Conservation (phyloP, 2,888 invertebrate genomes). For the Ormyrus nitidulus region DNA sequence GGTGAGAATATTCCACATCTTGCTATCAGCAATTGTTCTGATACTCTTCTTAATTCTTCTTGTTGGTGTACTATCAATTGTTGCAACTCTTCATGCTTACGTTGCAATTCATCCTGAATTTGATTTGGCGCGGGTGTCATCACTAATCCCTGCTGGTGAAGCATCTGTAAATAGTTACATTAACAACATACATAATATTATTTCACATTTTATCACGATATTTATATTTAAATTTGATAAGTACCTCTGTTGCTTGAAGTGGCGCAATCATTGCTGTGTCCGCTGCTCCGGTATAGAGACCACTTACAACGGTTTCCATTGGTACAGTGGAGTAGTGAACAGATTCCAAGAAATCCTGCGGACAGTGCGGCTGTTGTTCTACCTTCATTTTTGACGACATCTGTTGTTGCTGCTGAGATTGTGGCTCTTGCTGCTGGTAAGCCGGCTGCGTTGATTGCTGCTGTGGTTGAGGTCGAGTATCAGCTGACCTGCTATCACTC, state of each 20-base stretch:
- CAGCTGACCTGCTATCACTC: slow-evolving; percentile 54
- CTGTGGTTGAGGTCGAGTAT: slow-evolving; percentile 59
- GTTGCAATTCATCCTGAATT: slow-evolving; percentile 77
- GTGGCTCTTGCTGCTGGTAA: slow-evolving; percentile 60
- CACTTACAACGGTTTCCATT: slow-evolving; percentile 78
- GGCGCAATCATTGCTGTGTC: slow-evolving; percentile 68
- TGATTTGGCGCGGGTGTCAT: slow-evolving; percentile 79
- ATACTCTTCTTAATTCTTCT: slow-evolving; percentile 89
- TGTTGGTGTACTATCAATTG: slow-evolving; percentile 90
- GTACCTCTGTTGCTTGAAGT: slow-evolving; percentile 67
- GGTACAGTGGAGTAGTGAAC: slow-evolving; percentile 79
- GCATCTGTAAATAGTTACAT: slow-evolving; percentile 59
- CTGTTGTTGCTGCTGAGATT: slow-evolving; percentile 57
- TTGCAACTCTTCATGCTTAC: slow-evolving; percentile 91
- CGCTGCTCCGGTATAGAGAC: slow-evolving; percentile 75
- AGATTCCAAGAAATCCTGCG: slow-evolving; percentile 61
- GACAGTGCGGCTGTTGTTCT: slow-evolving; percentile 51
- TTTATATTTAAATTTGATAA: background rate
- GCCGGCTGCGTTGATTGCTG: slow-evolving; percentile 60
- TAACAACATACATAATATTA: background rate
- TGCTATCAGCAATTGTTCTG: slow-evolving; percentile 90
- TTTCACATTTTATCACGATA: background rate
- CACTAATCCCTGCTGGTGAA: slow-evolving; percentile 75
- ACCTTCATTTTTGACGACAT: slow-evolving; percentile 28
- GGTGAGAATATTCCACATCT: slow-evolving; percentile 82